Conservation (phyloP, 2,888 invertebrate genomes). For the Melanostoma scalare region DNA sequence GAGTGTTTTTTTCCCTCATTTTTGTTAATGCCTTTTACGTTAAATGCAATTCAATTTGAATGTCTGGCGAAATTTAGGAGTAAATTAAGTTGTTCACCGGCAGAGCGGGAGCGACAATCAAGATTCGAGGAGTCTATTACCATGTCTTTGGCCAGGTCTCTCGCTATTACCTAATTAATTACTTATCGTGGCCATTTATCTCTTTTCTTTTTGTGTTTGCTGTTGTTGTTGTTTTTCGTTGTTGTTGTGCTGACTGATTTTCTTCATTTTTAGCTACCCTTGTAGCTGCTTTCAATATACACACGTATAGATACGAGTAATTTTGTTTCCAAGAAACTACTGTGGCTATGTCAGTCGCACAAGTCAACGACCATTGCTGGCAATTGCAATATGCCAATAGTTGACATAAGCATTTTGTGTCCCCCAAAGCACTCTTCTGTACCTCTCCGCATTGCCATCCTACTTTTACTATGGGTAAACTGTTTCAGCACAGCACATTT, state of each 20-base stretch:
- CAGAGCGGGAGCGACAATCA: slow-evolving; percentile 58
- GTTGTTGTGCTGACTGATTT: slow-evolving; percentile 20
- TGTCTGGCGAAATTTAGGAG: slow-evolving; percentile 65
- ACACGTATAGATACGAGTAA: slow-evolving; percentile 6
- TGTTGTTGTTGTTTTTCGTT: slow-evolving; percentile 11
- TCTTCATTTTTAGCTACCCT: background rate
- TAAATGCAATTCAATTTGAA: slow-evolving; percentile 63
- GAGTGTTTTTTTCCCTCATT: slow-evolving; percentile 3
- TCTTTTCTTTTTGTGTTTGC: slow-evolving; percentile 22
- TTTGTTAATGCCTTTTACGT: slow-evolving; percentile 4
- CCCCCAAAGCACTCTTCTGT: slow-evolving; percentile 4
- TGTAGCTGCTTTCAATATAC: slow-evolving; percentile 4
- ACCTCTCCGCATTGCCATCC: background rate
- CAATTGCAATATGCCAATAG: slow-evolving; percentile 69
- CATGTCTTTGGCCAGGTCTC: slow-evolving; percentile 69
- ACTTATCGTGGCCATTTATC: slow-evolving; percentile 74
- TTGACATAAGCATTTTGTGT: slow-evolving; percentile 60
- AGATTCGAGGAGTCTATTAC: slow-evolving; percentile 71
- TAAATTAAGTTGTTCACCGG: slow-evolving; percentile 71
- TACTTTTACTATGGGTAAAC: slow-evolving; percentile 4
- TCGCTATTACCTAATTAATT: slow-evolving; percentile 75
- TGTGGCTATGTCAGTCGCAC: slow-evolving; percentile 14
- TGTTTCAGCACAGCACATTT: slow-evolving; percentile 9
- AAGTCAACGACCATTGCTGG: slow-evolving; percentile 67
- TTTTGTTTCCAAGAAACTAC: slow-evolving; percentile 60